Percentiles rank a stretch among this genome's conserved stretches.
phyloP scores from a whole-genome alignment of 2,888 invertebrate species.

The Aphrophora alni region DNA sequence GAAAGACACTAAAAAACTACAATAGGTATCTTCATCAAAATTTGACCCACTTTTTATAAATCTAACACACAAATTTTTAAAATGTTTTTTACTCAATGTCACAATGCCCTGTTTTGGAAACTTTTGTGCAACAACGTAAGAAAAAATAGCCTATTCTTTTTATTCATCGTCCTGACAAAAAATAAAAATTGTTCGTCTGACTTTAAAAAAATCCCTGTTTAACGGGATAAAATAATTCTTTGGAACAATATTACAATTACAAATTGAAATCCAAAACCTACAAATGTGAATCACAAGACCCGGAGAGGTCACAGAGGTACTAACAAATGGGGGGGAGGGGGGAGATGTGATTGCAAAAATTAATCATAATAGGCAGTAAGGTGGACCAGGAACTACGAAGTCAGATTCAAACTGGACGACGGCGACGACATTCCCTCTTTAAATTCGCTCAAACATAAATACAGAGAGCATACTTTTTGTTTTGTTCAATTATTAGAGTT shows the following conservation, averaged over 20 bases:
- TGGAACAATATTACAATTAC: neutral
- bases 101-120: conserved; percentile 7
- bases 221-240: neutral
- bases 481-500: neutral
- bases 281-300: neutral
- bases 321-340: too few species aligned
- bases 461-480: neutral
- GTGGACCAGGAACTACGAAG: neutral
- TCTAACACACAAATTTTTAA: conserved; percentile 3
- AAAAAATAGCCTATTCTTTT: neutral
- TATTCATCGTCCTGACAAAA: neutral
- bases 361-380: neutral
- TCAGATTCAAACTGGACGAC: neutral
- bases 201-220: neutral
- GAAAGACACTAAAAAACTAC: neutral
- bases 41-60: neutral
- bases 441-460: neutral
- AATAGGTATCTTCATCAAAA: neutral
- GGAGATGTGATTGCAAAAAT: neutral
- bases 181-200: neutral
- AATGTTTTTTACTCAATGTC: neutral
- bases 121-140: neutral
- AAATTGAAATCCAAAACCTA: neutral
- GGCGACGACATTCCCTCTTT: neutral
- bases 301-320: neutral